These are phyloP conservation scores for Dicranocentrus wangi DNA, from an alignment of 2,888 invertebrate genomes.

Conservation along the genomic window DNA sequence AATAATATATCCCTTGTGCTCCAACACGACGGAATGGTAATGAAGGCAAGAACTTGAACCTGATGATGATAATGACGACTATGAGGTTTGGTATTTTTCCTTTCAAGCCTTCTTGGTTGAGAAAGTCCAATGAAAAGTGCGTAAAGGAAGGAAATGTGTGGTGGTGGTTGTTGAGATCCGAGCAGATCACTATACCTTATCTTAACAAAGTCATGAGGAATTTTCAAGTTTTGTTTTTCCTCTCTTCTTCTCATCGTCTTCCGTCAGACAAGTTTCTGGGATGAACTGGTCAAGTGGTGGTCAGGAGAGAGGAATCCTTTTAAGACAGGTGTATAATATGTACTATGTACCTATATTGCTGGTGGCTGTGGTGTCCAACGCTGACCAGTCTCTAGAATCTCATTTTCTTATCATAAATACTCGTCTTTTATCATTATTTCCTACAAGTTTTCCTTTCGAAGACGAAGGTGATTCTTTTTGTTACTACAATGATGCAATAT, in stretches of 20 bases:
- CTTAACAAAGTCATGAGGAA: conserved; percentile 62
- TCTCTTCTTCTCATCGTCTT: conserved; percentile 6
- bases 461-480: background rate
- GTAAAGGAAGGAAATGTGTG: conserved; percentile 61
- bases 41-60: conserved; percentile 28
- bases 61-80: conserved; percentile 40
- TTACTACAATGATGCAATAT: background rate
- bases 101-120: conserved; percentile 45
- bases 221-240: conserved; percentile 42
- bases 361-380: background rate
- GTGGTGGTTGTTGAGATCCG: no score
- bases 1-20: no score
- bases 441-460: background rate
- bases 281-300: conserved; percentile 23
- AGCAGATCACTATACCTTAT: no score
- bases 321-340: conserved; percentile 48
- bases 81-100: conserved; percentile 58
- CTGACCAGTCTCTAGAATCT: conserved; percentile 51
- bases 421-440: conserved; percentile 50
- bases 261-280: conserved; percentile 9
- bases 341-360: background rate
- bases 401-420: conserved; percentile 42
- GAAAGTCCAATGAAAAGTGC: conserved; percentile 64
- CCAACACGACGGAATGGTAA: no score
- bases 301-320: conserved; percentile 36